These are phyloP conservation scores for Kradibia gibbosae DNA, from an alignment of 1,140 invertebrate species.

Conservation along the genomic window DNA sequence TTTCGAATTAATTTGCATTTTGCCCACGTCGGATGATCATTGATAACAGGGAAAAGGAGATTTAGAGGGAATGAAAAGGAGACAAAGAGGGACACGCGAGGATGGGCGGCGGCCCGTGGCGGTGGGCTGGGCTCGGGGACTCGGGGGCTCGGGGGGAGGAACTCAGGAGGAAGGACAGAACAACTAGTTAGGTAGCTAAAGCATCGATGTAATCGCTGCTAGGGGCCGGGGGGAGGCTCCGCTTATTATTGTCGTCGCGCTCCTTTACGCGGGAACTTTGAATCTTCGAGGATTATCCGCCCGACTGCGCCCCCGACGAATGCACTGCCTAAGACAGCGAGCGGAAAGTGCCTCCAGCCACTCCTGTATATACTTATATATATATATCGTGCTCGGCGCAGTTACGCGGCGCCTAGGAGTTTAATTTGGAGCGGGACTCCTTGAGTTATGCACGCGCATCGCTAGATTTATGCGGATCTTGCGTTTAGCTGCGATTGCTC, in stretches of 20 bases:
- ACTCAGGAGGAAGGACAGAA: neutral
- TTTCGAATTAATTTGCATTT: slow-evolving; percentile 47
- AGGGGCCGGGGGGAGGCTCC: no score
- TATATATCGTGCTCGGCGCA: neutral
- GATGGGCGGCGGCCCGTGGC: neutral
- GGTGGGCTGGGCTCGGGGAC: neutral
- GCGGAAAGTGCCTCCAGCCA: neutral
- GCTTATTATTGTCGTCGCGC: neutral
- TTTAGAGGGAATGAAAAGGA: neutral
- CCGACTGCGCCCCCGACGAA: neutral
- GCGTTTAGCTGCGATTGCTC: neutral
- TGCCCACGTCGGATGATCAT: neutral
- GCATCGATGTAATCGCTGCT: slow-evolving; percentile 40
- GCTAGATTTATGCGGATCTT: neutral
- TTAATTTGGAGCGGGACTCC: slow-evolving; percentile 11
- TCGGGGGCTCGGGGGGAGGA: neutral
- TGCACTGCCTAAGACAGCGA: neutral
- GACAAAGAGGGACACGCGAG: neutral
- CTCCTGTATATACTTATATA: neutral
- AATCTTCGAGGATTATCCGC: neutral
- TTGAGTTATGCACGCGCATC: neutral
- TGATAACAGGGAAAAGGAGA: neutral
- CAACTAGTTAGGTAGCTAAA: neutral
- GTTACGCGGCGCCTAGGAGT: no score
- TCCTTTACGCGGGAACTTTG: neutral